These are phyloP conservation scores for Trichopoda pennipes DNA, from an alignment of 2,888 invertebrate species.

Conservation along the genomic window DNA sequence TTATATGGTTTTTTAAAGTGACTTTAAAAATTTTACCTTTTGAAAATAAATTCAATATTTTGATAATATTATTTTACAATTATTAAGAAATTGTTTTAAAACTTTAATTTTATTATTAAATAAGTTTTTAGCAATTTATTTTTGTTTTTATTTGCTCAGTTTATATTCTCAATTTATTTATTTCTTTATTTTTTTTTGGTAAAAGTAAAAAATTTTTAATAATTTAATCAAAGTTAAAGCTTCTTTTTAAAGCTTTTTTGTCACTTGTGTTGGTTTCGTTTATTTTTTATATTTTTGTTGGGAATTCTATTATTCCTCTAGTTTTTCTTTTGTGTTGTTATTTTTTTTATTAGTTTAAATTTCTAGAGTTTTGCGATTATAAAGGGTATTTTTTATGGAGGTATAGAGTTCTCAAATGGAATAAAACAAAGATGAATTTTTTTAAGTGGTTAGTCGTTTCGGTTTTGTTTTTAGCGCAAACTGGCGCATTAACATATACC, in stretches of 20 bases:
- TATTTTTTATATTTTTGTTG: not conserved
- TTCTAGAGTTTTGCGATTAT: not conserved
- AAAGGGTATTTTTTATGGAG: no score
- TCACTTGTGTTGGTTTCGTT: not conserved
- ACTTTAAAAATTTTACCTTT: not conserved
- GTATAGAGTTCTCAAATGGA: no score
- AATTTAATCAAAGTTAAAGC: not conserved
- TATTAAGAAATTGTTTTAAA: no score
- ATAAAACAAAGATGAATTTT: no score
- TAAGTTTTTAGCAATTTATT: not conserved
- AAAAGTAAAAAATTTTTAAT: no score
- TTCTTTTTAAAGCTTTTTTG: not conserved
- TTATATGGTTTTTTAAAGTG: not conserved
- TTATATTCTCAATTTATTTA: not conserved
- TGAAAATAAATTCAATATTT: not conserved
- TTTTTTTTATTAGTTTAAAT: not conserved
- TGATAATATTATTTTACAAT: no score
- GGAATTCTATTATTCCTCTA: not conserved
- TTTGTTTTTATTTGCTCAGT: conserved; percentile 8
- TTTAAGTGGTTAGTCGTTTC: no score
- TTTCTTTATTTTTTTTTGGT: not conserved
- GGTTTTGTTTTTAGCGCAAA: no score
- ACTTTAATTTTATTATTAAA: not conserved
- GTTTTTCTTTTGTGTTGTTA: no score
- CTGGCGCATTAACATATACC: no score